Base-by-base conservation (phyloP, 2,888 invertebrate genomes). In the Drosophila nr. perissopoda region DNA sequence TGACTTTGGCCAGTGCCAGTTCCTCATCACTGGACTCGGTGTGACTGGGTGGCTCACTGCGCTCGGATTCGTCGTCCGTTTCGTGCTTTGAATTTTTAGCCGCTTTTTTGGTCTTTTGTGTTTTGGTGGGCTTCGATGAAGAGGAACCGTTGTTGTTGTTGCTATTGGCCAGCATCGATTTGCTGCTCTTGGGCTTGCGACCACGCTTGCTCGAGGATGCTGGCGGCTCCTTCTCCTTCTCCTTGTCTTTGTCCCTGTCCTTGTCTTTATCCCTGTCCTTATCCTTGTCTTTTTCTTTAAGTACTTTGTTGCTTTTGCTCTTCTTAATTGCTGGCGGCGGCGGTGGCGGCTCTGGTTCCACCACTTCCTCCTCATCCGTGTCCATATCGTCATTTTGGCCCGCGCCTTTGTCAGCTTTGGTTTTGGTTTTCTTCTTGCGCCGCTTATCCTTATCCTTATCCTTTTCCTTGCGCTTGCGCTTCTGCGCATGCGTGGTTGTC, bases 401-500 rank as follows among this genome's bases (percentile, higher is more conserved):
- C 2, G 60, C 60, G 42, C 58, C 70, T 34, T 78, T 56, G 13
- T 56, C 83, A 33, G 57, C 49, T 60, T 91, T 91, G 51, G 78
- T 87, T 70, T 92, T 92, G 3, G 84, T 87, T 65, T 92, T 92
- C 77, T 92, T 93, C 71, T 93, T 93, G 33, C 91, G 91, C 34
- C 92, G 81, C 79, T 93, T 93, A 70, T 93, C 46, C 16, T 46
- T 93, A 70, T 93, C 46, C 16, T 46, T 33, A 25, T 46, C 93
- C 71, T 93, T 93, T 53, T 93, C 92, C 73, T 93, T 93, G 31
- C 92, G 91, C 64, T 93, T 93, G 25, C 92, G 86, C 66, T 92
- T 93, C 42, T 83, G 91, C 2, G 84, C 76, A 27, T 89, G 58
- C 13, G 63, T 21, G 7, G 57, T 51, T 13, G 53, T 31, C 4